Conservation (phyloP, 2,888 invertebrate species). For the Busseola fusca region DNA sequence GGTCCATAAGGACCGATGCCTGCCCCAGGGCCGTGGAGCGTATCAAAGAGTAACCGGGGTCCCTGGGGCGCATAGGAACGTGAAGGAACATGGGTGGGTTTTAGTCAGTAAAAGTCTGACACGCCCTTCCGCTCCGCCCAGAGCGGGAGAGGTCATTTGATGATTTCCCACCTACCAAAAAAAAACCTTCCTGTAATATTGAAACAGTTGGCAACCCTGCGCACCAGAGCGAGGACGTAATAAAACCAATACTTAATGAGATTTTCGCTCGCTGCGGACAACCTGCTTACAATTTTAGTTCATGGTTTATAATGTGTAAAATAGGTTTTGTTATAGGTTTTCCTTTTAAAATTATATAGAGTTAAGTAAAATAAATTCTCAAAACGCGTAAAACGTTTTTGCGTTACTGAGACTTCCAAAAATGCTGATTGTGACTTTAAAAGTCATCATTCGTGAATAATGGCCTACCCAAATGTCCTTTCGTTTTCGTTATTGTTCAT, state of each 20-base stretch:
- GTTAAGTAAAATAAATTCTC: not conserved
- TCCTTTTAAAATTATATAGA: not conserved
- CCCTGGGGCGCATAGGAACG: too few species aligned
- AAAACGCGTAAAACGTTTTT: not conserved
- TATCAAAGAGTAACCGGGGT: too few species aligned
- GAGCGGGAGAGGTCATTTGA: too few species aligned
- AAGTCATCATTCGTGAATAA: not conserved
- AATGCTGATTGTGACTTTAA: not conserved
- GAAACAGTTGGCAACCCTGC: slow-evolving; percentile 32
- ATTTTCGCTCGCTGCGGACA: slow-evolving; percentile 42
- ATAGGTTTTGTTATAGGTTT: not conserved
- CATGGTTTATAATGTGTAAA: slow-evolving; percentile 31
- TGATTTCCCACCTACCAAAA: too few species aligned
- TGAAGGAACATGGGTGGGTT: too few species aligned
- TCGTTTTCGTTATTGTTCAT: too few species aligned
- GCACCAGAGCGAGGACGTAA: slow-evolving; percentile 28
- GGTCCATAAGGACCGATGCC: too few species aligned
- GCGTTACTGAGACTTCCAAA: not conserved
- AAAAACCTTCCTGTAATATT: not conserved
- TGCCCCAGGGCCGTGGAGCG: too few species aligned
- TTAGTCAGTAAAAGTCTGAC: too few species aligned
- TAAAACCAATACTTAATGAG: slow-evolving; percentile 59
- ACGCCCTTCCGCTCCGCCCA: too few species aligned
- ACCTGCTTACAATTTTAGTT: slow-evolving; percentile 49
- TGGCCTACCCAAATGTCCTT: too few species aligned